Evolutionary conservation across 2,113 vertebrate species (phyloP).

Genomic region (Takifugu bimaculatus): DNA sequence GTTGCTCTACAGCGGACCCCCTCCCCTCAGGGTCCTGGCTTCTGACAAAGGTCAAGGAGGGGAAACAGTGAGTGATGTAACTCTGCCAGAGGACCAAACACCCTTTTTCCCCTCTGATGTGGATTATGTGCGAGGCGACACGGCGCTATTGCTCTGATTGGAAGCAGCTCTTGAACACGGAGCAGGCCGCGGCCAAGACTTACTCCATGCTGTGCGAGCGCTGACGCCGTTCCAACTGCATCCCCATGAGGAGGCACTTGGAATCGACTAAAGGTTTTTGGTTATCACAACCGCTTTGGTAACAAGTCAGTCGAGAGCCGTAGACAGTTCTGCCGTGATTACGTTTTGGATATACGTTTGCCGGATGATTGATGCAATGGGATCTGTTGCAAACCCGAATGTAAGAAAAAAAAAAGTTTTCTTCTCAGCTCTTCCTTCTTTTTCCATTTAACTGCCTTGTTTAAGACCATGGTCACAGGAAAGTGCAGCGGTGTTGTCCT

Average conservation of each 20-base stretch:
- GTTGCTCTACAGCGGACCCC: background rate
- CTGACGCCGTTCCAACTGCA: slow-evolving; percentile 24
- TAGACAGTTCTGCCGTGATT: background rate
- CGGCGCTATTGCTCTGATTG: slow-evolving; percentile 33
- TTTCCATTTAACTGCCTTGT: no score
- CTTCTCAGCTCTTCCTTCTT: no score
- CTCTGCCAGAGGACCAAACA: slow-evolving; percentile 29
- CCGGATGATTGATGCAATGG: background rate
- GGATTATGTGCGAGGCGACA: slow-evolving; percentile 53
- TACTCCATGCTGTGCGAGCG: slow-evolving; percentile 20
- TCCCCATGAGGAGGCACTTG: slow-evolving; percentile 6
- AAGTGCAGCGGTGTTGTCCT: no score
- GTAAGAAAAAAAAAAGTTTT: no score
- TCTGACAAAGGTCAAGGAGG: slow-evolving; percentile 49
- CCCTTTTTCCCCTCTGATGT: slow-evolving; percentile 41
- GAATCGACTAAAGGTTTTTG: background rate
- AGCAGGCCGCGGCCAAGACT: slow-evolving; percentile 38
- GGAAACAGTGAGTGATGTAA: slow-evolving; percentile 58
- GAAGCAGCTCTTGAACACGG: slow-evolving; percentile 35
- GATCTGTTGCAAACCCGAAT: background rate
- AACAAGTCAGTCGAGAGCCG: slow-evolving; percentile 3
- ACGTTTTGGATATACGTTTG: background rate
- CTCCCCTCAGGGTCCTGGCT: slow-evolving; percentile 36
- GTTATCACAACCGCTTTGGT: slow-evolving; percentile 5
- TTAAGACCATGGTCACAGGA: no score